phyloP scores from a whole-genome alignment of 2,888 invertebrate species.

The Entomobrya proxima region DNA sequence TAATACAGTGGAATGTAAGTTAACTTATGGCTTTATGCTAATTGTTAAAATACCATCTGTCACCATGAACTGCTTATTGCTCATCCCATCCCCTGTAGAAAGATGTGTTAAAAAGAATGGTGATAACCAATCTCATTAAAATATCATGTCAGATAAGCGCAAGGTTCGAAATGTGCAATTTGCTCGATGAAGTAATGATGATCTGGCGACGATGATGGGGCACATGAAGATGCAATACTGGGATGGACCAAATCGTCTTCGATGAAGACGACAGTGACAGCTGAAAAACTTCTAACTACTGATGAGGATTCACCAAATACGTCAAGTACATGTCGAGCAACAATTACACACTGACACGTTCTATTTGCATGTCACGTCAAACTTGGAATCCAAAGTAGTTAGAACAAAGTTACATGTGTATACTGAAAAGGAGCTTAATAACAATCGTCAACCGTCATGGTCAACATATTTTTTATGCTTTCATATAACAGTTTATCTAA shows the following conservation, averaged over 20 bases:
- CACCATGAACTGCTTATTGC: not conserved
- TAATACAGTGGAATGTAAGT: not conserved
- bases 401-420: slow-evolving; percentile 28
- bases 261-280: slow-evolving; percentile 11
- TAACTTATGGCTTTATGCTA: slow-evolving; percentile 11
- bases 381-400: not conserved
- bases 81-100: too few relatives aligned
- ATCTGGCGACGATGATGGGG: slow-evolving; percentile 18
- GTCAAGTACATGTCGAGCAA: slow-evolving; percentile 33
- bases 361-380: slow-evolving; percentile 50
- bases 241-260: slow-evolving; percentile 7
- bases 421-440: slow-evolving; percentile 34
- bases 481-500: slow-evolving; percentile 43
- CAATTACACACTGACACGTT: slow-evolving; percentile 37
- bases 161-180: slow-evolving; percentile 26
- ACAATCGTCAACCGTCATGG: slow-evolving; percentile 49
- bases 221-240: slow-evolving; percentile 17
- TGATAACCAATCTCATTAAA: slow-evolving; percentile 25
- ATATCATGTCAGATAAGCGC: not conserved
- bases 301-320: slow-evolving; percentile 43
- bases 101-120: slow-evolving; percentile 7
- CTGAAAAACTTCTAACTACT: slow-evolving; percentile 1
- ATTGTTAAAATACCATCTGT: slow-evolving; percentile 1
- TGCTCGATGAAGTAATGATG: slow-evolving; percentile 21
- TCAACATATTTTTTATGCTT: slow-evolving; percentile 40